Percentiles rank a stretch among this genome's conserved stretches.
phyloP scores from a whole-genome alignment of 1,140 invertebrate species.

The Belonocnema kinseyi region DNA sequence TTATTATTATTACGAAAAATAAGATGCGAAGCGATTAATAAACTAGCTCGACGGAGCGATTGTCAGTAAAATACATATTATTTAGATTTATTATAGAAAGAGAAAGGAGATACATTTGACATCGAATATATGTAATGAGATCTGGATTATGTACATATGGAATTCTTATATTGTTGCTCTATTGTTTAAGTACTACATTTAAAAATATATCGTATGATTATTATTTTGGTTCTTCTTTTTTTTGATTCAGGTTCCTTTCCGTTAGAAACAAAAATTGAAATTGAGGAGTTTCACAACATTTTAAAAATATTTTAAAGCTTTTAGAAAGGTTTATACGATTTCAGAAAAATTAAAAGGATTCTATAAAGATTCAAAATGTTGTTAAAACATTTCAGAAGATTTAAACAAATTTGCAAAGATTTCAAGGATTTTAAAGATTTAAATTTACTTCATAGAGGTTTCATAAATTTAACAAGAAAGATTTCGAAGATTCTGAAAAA shows the following conservation, averaged over 20 bases:
- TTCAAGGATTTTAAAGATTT: too few species aligned
- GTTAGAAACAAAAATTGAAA: not conserved
- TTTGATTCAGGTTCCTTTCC: not conserved
- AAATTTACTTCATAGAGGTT: too few species aligned
- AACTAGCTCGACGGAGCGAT: constrained; percentile 36
- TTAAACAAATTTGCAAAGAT: too few species aligned
- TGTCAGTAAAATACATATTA: constrained; percentile 35
- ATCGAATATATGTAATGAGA: constrained; percentile 31
- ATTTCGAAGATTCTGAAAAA: too few species aligned
- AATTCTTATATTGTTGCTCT: constrained; percentile 69
- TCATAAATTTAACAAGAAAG: too few species aligned
- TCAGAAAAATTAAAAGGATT: too few species aligned
- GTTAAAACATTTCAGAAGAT: too few species aligned
- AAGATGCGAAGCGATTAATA: constrained; percentile 31
- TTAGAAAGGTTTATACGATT: too few species aligned
- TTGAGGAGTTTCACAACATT: too few species aligned
- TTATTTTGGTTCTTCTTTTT: not conserved
- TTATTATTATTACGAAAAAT: constrained; percentile 26
- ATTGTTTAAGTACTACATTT: constrained; percentile 69
- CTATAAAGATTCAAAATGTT: too few species aligned
- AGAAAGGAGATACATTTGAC: constrained; percentile 39
- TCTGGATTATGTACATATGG: constrained; percentile 65
- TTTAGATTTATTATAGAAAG: constrained; percentile 19
- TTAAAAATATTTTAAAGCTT: too few species aligned
- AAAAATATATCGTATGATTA: constrained; percentile 54